A percentile compares a stretch with the other conserved stretches of the same genome.
These are phyloP conservation scores for Drosophila parabipectinata DNA, from an alignment of 1,140 invertebrate species.

Conservation along the genomic window DNA sequence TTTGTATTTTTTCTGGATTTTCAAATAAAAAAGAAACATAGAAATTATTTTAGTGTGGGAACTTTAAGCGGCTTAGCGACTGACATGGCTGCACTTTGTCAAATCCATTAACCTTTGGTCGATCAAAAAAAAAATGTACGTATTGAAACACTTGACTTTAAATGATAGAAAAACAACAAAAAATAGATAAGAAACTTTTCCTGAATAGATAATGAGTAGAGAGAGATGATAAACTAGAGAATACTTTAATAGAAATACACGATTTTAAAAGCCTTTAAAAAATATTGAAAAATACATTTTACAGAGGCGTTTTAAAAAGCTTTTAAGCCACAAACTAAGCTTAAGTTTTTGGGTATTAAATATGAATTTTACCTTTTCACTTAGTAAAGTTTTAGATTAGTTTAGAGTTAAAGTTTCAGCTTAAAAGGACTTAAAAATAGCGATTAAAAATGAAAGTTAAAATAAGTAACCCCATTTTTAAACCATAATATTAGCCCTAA, in stretches of 20 bases:
- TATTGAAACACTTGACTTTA: slow-evolving; percentile 1
- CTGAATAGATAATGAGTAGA: slow-evolving; percentile 8
- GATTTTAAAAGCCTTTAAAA: too few species aligned
- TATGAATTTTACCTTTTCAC: background rate
- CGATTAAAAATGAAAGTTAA: too few species aligned
- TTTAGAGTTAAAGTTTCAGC: too few species aligned
- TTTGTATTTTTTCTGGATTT: slow-evolving; percentile 14
- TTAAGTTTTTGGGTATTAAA: background rate
- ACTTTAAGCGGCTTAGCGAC: slow-evolving; percentile 71
- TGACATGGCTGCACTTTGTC: slow-evolving; percentile 41
- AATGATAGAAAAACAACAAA: slow-evolving; percentile 3
- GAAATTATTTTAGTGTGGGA: slow-evolving; percentile 73
- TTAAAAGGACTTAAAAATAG: background rate
- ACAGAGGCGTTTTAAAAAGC: too few species aligned
- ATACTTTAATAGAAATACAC: too few species aligned
- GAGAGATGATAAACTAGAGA: background rate
- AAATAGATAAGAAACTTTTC: slow-evolving; percentile 5
- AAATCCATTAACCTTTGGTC: slow-evolving; percentile 31
- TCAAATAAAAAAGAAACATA: slow-evolving; percentile 74
- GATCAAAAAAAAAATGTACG: background rate
- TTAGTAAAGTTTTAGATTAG: background rate
- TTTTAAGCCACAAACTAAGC: background rate
- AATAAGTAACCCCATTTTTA: too few species aligned
- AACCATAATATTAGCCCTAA: too few species aligned
- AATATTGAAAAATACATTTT: too few species aligned